Conservation (phyloP, 2,797 vertebrate species). For the Enteromius mattozi region DNA sequence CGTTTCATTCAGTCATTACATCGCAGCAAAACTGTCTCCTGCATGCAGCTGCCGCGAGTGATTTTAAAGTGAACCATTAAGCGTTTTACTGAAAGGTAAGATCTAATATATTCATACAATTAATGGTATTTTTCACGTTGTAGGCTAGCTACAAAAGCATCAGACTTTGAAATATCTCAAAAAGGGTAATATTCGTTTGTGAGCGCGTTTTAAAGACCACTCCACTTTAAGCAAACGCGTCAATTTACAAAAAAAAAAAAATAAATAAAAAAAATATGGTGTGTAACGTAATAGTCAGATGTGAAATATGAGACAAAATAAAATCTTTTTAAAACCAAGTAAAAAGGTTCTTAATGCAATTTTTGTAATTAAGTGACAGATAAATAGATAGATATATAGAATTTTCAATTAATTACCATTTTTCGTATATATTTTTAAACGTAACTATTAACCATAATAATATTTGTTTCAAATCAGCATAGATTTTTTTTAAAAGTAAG, state of each 20-base stretch:
- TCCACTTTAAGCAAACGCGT: background rate
- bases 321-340: background rate
- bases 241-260: background rate
- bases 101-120: background rate
- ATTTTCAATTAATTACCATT: background rate
- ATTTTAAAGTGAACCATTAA: background rate
- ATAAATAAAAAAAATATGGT: too few species aligned
- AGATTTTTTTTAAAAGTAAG: background rate
- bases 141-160: background rate
- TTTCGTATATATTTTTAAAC: background rate
- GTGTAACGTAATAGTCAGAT: background rate
- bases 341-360: background rate
- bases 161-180: background rate
- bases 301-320: background rate
- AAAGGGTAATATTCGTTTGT: background rate
- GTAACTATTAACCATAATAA: background rate
- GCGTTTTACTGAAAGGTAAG: conserved; percentile 5
- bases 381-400: too few species aligned
- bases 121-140: background rate
- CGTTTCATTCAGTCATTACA: background rate
- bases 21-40: background rate
- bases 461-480: background rate
- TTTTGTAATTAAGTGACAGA: too few species aligned
- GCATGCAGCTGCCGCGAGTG: background rate
- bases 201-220: background rate